phyloP scores from a whole-genome alignment of 2,797 vertebrate species.

The Manis crassicaudata region DNA sequence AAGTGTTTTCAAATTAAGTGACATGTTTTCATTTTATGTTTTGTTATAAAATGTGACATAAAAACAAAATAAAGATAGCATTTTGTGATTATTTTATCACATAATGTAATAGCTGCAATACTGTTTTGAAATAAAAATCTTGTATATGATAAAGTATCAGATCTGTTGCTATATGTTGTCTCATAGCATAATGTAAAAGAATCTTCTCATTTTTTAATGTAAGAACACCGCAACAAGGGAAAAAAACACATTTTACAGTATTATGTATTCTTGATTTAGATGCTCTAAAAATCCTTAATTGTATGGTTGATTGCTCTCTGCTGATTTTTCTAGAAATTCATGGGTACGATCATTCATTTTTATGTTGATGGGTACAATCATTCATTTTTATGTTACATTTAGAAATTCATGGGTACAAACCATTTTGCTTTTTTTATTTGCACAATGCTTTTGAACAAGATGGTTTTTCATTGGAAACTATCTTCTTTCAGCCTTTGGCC shows the following conservation, averaged over 20 bases:
- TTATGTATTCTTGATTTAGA: conserved; percentile 1
- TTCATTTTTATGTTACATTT: conserved; percentile 19
- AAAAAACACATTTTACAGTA: background rate
- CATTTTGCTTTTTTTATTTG: conserved; percentile 25
- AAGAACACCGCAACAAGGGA: background rate
- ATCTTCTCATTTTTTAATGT: background rate
- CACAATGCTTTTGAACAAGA: background rate
- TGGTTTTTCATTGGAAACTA: background rate
- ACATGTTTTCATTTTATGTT: conserved; percentile 16
- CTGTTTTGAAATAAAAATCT: background rate
- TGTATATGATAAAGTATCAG: background rate
- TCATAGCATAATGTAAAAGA: background rate
- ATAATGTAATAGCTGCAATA: background rate
- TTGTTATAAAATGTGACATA: conserved; percentile 15
- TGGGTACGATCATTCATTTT: background rate
- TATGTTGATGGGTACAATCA: background rate
- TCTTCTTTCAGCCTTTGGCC: background rate
- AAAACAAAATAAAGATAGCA: conserved; percentile 10
- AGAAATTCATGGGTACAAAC: background rate
- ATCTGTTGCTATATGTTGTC: background rate
- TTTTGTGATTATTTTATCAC: background rate
- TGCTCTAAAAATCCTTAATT: background rate
- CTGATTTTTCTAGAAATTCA: conserved; percentile 24
- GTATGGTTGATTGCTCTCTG: background rate
- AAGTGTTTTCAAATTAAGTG: background rate